phyloP scores from a whole-genome alignment of 2,888 invertebrate genomes.

The Melangyna quadrimaculata region DNA sequence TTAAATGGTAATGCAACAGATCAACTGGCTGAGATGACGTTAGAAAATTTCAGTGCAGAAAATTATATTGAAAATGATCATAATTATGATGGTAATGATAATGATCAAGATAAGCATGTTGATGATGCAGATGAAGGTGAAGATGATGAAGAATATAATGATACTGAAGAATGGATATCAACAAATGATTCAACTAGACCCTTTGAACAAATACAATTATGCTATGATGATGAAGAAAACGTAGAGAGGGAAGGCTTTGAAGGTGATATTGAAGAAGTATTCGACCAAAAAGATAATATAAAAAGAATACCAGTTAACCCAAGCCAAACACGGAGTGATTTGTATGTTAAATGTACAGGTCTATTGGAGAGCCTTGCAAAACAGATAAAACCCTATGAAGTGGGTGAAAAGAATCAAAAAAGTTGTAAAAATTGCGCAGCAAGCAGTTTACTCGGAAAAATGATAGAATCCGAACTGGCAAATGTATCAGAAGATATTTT shows the following conservation, averaged over 20 bases:
- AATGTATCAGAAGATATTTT: constrained; percentile 34
- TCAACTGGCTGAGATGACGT: background rate
- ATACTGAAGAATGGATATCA: background rate
- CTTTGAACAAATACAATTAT: constrained; percentile 18
- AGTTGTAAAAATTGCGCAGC: constrained; percentile 1
- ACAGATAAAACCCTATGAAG: background rate
- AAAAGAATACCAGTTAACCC: background rate
- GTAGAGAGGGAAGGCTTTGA: background rate
- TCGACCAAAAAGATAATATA: background rate
- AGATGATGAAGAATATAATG: background rate
- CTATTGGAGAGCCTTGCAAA: background rate
- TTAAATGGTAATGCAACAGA: background rate
- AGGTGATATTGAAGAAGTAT: background rate
- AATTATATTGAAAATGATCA: too few relatives aligned
- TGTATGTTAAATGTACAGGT: constrained; percentile 1
- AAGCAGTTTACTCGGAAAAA: constrained; percentile 26
- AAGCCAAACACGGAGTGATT: background rate
- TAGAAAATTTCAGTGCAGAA: background rate
- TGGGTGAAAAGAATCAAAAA: background rate
- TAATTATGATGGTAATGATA: background rate
- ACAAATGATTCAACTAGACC: background rate
- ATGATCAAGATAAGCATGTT: background rate
- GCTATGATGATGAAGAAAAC: background rate
- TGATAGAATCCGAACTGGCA: constrained; percentile 40
- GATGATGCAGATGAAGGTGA: background rate